Evolutionary conservation across 2,797 vertebrate genomes (phyloP).

Genomic region (Cygnus olor): DNA sequence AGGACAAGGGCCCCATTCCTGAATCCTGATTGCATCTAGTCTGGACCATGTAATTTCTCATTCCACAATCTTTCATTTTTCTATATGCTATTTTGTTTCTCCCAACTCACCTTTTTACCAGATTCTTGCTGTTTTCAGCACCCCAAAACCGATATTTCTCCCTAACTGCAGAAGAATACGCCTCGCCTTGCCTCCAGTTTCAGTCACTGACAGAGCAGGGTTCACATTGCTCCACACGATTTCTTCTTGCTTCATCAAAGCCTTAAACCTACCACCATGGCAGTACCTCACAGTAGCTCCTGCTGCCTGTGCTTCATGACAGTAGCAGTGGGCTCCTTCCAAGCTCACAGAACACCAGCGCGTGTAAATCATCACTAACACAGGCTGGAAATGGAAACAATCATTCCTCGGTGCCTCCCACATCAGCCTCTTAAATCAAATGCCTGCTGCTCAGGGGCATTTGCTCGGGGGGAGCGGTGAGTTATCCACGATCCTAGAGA

Average conservation of each 20-base stretch:
- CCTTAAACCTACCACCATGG: background rate
- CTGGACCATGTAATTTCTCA: background rate
- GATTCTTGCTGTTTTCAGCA: background rate
- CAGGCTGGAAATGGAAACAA: background rate
- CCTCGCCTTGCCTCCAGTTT: background rate
- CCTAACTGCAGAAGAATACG: background rate
- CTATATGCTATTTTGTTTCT: background rate
- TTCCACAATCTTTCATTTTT: accelerated
- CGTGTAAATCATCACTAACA: background rate
- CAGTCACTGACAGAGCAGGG: background rate
- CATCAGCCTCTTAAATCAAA: background rate
- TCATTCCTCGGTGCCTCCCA: background rate
- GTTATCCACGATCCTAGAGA: background rate
- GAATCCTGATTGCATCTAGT: background rate
- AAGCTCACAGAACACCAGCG: background rate
- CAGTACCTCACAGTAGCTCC: background rate
- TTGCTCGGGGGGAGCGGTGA: background rate
- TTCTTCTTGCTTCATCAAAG: background rate
- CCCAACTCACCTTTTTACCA: background rate
- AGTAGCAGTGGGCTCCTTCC: background rate
- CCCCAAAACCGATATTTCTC: background rate
- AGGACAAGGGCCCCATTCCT: background rate
- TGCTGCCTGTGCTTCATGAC: background rate
- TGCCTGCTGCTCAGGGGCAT: background rate
- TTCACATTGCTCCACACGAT: background rate